Evolutionary conservation across 2,113 vertebrate species (phyloP).

Genomic region (Eurypyga helias): DNA sequence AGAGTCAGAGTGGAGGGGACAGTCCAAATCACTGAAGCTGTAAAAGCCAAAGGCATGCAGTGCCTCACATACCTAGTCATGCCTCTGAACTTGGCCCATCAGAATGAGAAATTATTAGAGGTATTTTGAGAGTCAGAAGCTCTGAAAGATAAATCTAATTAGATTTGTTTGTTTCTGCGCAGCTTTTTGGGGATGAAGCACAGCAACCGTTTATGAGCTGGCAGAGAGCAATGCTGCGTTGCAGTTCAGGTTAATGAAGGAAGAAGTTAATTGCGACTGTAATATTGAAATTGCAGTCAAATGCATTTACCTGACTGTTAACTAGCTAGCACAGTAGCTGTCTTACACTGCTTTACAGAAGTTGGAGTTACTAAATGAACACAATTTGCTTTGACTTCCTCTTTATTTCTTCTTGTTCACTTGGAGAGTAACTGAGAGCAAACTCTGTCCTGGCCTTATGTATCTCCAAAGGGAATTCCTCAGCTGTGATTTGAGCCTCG

Average conservation of each 20-base stretch:
- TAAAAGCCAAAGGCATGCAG: not conserved
- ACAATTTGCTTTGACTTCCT: not conserved
- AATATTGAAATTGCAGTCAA: not conserved
- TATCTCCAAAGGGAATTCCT: not conserved
- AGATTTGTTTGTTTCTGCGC: slow-evolving; percentile 1
- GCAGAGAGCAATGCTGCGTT: not conserved
- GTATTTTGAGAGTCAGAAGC: not conserved
- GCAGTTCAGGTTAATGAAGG: slow-evolving; percentile 22
- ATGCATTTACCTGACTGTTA: not conserved
- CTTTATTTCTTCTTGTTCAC: not conserved
- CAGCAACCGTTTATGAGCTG: not conserved
- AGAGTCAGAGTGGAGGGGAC: not conserved
- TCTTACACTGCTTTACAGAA: not conserved
- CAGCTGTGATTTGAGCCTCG: not conserved
- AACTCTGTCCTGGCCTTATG: not conserved
- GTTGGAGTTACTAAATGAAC: not conserved
- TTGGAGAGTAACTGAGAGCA: not conserved
- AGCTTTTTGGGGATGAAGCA: not conserved
- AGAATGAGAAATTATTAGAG: not conserved
- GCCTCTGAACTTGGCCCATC: not conserved
- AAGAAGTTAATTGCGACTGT: not conserved
- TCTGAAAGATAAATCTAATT: not conserved
- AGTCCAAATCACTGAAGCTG: not conserved
- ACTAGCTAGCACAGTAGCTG: not conserved
- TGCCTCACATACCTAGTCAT: not conserved